Evolutionary conservation across 2,888 invertebrate species (phyloP).

Genomic region (Lumbricus terrestris): DNA sequence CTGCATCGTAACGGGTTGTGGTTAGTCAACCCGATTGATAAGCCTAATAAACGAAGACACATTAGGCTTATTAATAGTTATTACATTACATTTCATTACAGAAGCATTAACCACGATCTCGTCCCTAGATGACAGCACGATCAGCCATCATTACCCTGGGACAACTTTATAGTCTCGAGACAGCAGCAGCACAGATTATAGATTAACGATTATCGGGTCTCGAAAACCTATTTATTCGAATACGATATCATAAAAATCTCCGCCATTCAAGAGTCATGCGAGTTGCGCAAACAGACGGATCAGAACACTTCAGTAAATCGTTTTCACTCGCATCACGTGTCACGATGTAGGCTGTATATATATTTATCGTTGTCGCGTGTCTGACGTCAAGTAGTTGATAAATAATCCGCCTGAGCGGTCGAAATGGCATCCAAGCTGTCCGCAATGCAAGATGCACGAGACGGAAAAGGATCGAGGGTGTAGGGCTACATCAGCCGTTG

Average conservation of each 20-base stretch:
- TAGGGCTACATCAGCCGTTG: too few relatives aligned
- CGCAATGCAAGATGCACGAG: neutral
- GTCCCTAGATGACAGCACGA: neutral
- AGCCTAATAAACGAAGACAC: too few relatives aligned
- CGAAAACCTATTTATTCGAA: neutral
- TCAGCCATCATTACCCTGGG: neutral
- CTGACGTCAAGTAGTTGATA: neutral
- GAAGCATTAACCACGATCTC: neutral
- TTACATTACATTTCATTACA: too few relatives aligned
- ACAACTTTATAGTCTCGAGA: neutral
- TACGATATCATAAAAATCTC: neutral
- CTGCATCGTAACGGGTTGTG: too few relatives aligned
- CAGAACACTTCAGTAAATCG: neutral
- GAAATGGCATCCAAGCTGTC: neutral
- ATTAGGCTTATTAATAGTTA: too few relatives aligned
- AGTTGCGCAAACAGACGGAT: neutral
- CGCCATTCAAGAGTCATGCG: neutral
- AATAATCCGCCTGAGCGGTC: neutral
- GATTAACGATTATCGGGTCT: neutral
- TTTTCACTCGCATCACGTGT: neutral
- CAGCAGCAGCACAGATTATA: too few relatives aligned
- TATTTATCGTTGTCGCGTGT: neutral
- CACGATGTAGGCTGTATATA: neutral
- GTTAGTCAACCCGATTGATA: too few relatives aligned
- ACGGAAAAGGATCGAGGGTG: neutral